phyloP scores from a whole-genome alignment of 2,113 vertebrate genomes.

The Engraulis encrasicolus region DNA sequence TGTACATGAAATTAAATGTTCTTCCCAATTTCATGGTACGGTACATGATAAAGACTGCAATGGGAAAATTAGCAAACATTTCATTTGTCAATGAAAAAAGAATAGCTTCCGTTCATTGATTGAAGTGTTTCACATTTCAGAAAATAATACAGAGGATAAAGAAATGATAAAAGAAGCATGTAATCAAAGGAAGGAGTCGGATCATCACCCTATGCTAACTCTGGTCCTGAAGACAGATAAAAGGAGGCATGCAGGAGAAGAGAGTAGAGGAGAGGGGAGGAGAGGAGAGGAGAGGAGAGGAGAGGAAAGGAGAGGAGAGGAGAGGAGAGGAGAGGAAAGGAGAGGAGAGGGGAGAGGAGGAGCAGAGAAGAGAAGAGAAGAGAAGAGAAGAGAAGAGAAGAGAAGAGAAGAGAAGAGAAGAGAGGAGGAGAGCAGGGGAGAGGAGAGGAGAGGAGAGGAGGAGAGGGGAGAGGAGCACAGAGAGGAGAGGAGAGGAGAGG shows the following conservation, averaged over 20 bases:
- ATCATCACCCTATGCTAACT: background rate
- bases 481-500: background rate
- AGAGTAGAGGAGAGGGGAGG: background rate
- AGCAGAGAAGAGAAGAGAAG: background rate
- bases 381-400: background rate
- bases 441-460: background rate
- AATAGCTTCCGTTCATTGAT: background rate
- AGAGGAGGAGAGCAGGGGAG: background rate
- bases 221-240: background rate
- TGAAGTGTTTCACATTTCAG: background rate
- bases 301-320: background rate
- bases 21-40: background rate
- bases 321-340: background rate
- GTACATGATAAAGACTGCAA: background rate
- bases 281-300: background rate
- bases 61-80: background rate
- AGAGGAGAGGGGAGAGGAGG: no score
- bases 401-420: background rate
- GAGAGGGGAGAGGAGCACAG: no score
- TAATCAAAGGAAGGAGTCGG: background rate
- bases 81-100: background rate
- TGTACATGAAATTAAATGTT: background rate
- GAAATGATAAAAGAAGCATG: background rate
- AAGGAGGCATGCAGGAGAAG: background rate
- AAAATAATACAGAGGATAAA: background rate